A percentile compares a stretch with the other conserved stretches of the same genome.
Evolutionary conservation across 2,113 vertebrate species (phyloP).

Genomic region (Hemibagrus wyckioides): DNA sequence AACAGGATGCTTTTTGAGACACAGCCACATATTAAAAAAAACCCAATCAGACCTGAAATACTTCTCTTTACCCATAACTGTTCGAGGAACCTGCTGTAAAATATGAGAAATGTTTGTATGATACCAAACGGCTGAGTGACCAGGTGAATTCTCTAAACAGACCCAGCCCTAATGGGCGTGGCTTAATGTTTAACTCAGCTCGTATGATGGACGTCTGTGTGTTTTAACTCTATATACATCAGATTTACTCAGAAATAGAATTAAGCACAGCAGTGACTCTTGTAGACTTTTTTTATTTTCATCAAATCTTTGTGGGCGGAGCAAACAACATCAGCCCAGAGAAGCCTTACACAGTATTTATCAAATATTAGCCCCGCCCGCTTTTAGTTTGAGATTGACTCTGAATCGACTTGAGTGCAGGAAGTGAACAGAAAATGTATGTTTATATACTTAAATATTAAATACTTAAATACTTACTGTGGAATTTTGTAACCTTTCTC

Average conservation of each 20-base stretch:
- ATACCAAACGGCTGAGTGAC: neutral
- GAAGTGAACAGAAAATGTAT: neutral
- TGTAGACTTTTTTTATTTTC: neutral
- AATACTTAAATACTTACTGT: too few relatives aligned
- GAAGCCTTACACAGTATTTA: neutral
- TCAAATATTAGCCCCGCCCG: neutral
- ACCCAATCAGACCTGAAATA: neutral
- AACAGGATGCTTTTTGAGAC: neutral
- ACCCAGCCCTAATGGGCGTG: neutral
- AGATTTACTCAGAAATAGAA: neutral
- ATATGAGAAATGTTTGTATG: neutral
- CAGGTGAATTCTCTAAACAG: neutral
- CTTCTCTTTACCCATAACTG: neutral
- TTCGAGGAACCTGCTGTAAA: neutral
- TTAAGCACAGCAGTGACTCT: neutral
- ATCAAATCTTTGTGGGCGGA: too few relatives aligned
- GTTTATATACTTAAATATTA: too few relatives aligned
- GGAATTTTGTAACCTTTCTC: too few relatives aligned
- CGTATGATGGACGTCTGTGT: neutral
- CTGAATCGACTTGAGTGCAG: neutral
- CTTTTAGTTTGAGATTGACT: neutral
- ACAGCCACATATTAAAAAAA: too few relatives aligned
- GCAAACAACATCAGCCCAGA: too few relatives aligned
- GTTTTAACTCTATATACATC: neutral
- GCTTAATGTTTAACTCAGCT: neutral